Evolutionary conservation across 2,888 invertebrate genomes (phyloP).

Genomic region (Heliothis peltigera): DNA sequence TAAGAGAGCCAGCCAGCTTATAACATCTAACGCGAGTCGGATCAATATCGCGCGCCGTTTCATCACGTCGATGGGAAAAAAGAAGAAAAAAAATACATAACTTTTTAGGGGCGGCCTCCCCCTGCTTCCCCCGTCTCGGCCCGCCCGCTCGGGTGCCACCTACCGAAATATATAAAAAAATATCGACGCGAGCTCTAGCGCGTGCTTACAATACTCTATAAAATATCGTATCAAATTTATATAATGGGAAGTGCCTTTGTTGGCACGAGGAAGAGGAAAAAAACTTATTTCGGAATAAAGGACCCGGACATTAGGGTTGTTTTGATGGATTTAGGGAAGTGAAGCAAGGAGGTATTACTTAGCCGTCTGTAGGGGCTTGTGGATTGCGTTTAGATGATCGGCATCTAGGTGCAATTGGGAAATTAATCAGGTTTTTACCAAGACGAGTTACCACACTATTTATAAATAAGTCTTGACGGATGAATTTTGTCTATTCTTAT

Average conservation of each 20-base stretch:
- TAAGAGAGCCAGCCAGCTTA: constrained; percentile 46
- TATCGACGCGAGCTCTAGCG: constrained; percentile 78
- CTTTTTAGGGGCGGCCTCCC: constrained; percentile 88
- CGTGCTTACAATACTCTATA: constrained; percentile 84
- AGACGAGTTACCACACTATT: too few species aligned
- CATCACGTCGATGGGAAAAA: constrained; percentile 89
- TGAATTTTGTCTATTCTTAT: too few species aligned
- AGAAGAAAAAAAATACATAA: constrained; percentile 89
- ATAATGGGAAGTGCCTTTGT: constrained; percentile 83
- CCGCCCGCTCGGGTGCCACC: constrained; percentile 66
- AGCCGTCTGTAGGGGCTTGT: constrained; percentile 36
- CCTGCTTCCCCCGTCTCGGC: constrained; percentile 58
- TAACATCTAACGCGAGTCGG: constrained; percentile 69
- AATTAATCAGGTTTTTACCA: not conserved
- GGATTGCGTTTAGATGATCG: constrained; percentile 1
- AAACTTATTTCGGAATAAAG: constrained; percentile 76
- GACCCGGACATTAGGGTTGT: constrained; percentile 74
- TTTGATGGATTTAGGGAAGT: constrained; percentile 71
- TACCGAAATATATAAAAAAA: constrained; percentile 79
- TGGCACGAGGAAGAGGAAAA: constrained; percentile 75
- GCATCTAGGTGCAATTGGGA: not conserved
- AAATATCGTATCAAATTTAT: constrained; percentile 88
- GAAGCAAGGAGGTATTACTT: constrained; percentile 52
- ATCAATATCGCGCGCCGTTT: constrained; percentile 87
- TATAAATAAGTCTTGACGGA: too few species aligned